Base-by-base conservation (phyloP, 2,113 vertebrate species). In the Phalacrocorax aristotelis region DNA sequence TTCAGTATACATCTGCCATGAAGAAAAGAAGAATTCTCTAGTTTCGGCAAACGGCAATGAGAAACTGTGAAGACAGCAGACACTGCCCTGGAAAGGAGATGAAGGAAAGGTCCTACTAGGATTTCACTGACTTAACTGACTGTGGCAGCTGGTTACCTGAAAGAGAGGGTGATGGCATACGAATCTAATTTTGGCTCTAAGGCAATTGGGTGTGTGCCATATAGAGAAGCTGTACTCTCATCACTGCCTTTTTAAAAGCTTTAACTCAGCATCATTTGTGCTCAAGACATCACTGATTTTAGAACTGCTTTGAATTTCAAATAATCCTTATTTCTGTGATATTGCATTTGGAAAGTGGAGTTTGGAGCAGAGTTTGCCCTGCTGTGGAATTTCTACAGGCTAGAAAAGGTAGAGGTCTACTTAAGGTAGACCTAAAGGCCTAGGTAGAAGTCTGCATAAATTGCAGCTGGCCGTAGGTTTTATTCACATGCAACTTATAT, bases 381-480 rank as follows among this genome's bases (percentile, higher is more conserved):
- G 22, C 42, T 82, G 40, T 30, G 32, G 20, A 48, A 68, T 30
- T 87, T 61, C 75, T 79, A 11, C 11, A 36, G 23, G 22, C 46
- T 49, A 46, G 17, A 46, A 46, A 46, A 46, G 44, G 44, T 46
- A 46, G 7, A 46, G 15, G 44, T 46, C 44, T 46, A 46, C 15
- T 46, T 46, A 46, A 46, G 44, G 44, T 46, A 46, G 44, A 46
- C 15, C 44, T 17, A 46, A 46, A 46, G 44, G 17, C 44, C 44
- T 46, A 46, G 13, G 29, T 7, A 65, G 40, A 78, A 77, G n/a
- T 16, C 64, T 66, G 74, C n/a, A 42, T 36, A 57, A 72, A 36
- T 23, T 0, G 0, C 57, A 88, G 79, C 32, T 92, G 52, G 49
- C 15, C n/a, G 34, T 2, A 68, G 9, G 3, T 61, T 87, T 75